A percentile compares a stretch with the other conserved stretches of the same genome.
phyloP scores from a whole-genome alignment of 2,113 vertebrate species.

The Emberiza fucata region DNA sequence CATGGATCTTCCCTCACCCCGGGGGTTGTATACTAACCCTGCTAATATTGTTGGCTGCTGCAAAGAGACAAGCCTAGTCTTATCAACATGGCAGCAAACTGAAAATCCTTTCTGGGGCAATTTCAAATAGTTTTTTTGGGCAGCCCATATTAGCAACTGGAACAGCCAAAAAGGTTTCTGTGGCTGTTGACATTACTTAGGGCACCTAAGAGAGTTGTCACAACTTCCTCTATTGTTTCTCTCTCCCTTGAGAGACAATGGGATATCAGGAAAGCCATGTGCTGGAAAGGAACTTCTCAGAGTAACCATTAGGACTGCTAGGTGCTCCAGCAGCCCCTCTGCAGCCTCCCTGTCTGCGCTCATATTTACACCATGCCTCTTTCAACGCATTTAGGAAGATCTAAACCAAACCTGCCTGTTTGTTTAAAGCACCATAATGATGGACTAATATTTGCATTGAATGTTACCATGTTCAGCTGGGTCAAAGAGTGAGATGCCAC shows the following conservation, averaged over 20 bases:
- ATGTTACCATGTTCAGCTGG: not conserved
- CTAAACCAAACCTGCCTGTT: not conserved
- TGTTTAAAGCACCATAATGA: not conserved
- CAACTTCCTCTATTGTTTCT: not conserved
- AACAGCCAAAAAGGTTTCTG: not conserved
- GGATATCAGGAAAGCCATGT: accelerated
- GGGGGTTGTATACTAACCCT: not conserved
- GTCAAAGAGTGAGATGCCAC: not conserved
- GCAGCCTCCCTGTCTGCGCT: not conserved
- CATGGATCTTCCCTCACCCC: not conserved
- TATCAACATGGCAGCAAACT: not conserved
- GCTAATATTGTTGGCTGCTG: not conserved
- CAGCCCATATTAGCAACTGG: not conserved
- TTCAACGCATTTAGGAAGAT: not conserved
- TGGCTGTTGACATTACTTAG: not conserved
- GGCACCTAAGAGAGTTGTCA: not conserved
- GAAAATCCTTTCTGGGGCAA: not conserved
- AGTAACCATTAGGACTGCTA: not conserved
- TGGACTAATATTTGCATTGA: not conserved
- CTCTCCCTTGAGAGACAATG: not conserved
- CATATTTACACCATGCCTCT: not conserved
- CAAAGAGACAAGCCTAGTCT: not conserved
- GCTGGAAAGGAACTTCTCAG: not conserved
- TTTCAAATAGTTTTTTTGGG: not conserved
- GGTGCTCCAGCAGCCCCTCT: not conserved